Base-by-base conservation (phyloP, 2,113 vertebrate genomes). In the Telmatochromis brichardi region DNA sequence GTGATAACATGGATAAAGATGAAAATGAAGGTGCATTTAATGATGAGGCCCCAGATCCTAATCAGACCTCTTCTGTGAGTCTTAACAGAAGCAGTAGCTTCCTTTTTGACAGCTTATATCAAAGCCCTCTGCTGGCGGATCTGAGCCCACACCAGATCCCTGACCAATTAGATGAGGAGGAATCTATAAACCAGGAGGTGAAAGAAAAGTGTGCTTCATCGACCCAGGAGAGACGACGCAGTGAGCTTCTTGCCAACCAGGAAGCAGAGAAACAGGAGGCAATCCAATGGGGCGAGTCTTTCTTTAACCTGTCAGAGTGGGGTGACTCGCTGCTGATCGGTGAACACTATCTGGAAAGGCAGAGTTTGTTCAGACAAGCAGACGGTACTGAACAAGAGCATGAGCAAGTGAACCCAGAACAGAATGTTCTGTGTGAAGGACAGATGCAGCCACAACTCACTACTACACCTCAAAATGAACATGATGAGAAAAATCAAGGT, bases 51-150 rank as follows among this genome's bases (percentile, higher is more conserved):
- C 7, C 4, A 0, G 8, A 33, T 37, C 71, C 21, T 15, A 5
- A 31, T 80, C 54, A 23, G 11, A 68, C 80, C 65, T 60, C 87
- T 6, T 96, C 97, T 87, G 96, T 94, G 54, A 97, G 97, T 87
- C 91, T 97, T 17, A 98, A 99, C 93, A 94, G 97, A 88, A 99
- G 98, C 89, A 96, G 97, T 73, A 97, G 96, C 94, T 98, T 99
- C 90, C 93, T 99, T 6, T 99, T 99, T 84, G 97, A 99, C 87
- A 98, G 98, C 94, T 97, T 98, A 81, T 96, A 93, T 85, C 96
- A 97, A 80, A 95, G 94, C 85, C 95, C 95, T 80, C 88, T 96
- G 76, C 93, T 97, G 81, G 92, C 86, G 63, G 94, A 84, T 50
- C 86, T 93, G 53, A 94, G 86, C 63, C 90, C 83, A 5, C 71